Evolutionary conservation across 2,113 vertebrate genomes (phyloP), one percentile per base, ranked within the genome.

Genomic region (Dipodomys stephensi): DNA sequence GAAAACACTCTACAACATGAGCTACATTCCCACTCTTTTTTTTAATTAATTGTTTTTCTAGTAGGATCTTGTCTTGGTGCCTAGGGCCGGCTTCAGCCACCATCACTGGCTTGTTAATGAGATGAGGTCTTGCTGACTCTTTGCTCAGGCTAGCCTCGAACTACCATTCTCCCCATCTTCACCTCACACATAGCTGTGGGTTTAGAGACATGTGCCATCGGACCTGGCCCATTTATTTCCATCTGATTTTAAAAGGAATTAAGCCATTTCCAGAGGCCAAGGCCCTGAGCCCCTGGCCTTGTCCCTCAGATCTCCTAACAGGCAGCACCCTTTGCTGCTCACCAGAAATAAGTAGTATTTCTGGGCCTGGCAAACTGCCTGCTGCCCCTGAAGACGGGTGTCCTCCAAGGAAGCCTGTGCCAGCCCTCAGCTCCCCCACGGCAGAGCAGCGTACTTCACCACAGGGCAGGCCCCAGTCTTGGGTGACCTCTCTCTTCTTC

Each of bases 191-290:
- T 64, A 64, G 22, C 22, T 64, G 62, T 13, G 22, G 62, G 23
- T 23, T 39, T 64, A 64, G 20, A 64, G 62, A 4, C 19, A 25
- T 64, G 62, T 25, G 7, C 22, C 23, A 25, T 7, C 6, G 1
- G 23, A 7, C 22, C 23, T 25, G 23, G 62, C 23, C 20, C 62
- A 84, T 86, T 73, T 32, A 57, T 57, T 57, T 57, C 53, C 53
- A 91, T 73, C 49, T 71, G 28, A 67, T 78, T 84, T 89, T 49
- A 88, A 92, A 95, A 92, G 20, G 87, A 88, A 79, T 92, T 9
- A 87, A 85, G 88, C 53, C 19, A 57, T 88, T 74, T 87, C 49
- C 46, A 77, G 7, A 13, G 39, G 53, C 18, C 19, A 12, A 16
- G 57, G 76, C 60, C 60, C 67, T 57, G 39, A 13, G 15, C 53